Percentiles rank a stretch among this genome's conserved stretches.
These are phyloP conservation scores for Cygnus atratus DNA, from an alignment of 2,113 vertebrate genomes.

Conservation along the genomic window DNA sequence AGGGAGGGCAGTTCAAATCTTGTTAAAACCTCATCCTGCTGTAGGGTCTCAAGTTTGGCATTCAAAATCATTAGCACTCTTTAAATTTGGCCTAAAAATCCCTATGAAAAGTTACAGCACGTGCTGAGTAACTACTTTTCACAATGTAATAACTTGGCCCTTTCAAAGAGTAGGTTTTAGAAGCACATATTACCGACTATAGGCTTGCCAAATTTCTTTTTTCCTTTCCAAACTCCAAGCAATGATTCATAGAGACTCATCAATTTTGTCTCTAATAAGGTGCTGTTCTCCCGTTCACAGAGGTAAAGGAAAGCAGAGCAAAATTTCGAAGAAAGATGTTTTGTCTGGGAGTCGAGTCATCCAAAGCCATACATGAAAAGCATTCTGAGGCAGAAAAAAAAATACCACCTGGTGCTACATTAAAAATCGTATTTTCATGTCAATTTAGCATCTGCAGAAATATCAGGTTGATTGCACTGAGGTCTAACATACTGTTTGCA, in stretches of 20 bases:
- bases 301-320: neutral
- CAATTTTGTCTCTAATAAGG: conserved; percentile 53
- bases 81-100: conserved; percentile 59
- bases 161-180: conserved; percentile 52
- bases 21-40: conserved; percentile 52
- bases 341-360: conserved; percentile 16
- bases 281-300: neutral
- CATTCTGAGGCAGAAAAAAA: neutral
- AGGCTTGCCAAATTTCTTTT: conserved; percentile 56
- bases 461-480: neutral
- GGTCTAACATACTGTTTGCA: neutral
- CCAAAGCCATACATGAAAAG: neutral
- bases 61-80: conserved; percentile 58
- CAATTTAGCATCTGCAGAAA: neutral
- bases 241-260: conserved; percentile 41
- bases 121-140: conserved; percentile 66
- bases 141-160: conserved; percentile 48
- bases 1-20: conserved; percentile 17
- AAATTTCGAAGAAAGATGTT: neutral
- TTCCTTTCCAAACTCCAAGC: conserved; percentile 33
- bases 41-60: conserved; percentile 51
- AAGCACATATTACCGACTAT: conserved; percentile 24
- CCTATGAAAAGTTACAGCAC: conserved; percentile 55
- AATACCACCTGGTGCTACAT: neutral
- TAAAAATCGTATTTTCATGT: conserved; percentile 3